These are phyloP conservation scores for Apus apus DNA, from an alignment of 2,113 vertebrate genomes.

Conservation along the genomic window DNA sequence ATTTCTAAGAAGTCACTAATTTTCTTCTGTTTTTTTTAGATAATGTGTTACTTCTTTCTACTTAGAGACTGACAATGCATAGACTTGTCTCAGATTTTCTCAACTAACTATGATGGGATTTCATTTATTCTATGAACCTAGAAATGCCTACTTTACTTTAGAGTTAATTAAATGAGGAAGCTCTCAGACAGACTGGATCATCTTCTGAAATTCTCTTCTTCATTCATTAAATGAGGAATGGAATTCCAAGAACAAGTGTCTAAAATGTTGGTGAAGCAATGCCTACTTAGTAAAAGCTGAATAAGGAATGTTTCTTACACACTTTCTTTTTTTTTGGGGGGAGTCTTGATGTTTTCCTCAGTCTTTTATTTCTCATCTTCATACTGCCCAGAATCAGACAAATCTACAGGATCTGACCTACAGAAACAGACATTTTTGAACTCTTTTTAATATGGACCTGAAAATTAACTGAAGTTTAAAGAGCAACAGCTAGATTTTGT, in stretches of 20 bases:
- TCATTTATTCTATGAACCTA: neutral
- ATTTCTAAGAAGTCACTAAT: neutral
- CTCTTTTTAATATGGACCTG: neutral
- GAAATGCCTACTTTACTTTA: neutral
- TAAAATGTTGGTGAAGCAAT: neutral
- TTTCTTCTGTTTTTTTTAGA: neutral
- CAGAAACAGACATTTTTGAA: neutral
- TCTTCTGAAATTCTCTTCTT: neutral
- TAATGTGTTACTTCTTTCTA: neutral
- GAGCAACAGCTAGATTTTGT: neutral
- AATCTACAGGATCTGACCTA: neutral
- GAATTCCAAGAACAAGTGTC: neutral
- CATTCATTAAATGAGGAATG: neutral
- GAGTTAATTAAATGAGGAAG: neutral
- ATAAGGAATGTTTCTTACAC: neutral
- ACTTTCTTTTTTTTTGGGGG: neutral
- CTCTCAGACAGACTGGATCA: neutral
- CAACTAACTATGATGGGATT: neutral
- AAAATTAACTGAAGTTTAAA: neutral
- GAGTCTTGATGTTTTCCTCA: neutral
- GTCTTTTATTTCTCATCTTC: neutral
- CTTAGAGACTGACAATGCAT: neutral
- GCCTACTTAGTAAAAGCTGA: neutral
- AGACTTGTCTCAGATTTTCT: neutral
- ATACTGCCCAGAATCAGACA: neutral